Percentiles rank a stretch among this genome's conserved stretches.
Evolutionary conservation across 2,888 invertebrate genomes (phyloP).

Genomic region (Pterostichus madidus): DNA sequence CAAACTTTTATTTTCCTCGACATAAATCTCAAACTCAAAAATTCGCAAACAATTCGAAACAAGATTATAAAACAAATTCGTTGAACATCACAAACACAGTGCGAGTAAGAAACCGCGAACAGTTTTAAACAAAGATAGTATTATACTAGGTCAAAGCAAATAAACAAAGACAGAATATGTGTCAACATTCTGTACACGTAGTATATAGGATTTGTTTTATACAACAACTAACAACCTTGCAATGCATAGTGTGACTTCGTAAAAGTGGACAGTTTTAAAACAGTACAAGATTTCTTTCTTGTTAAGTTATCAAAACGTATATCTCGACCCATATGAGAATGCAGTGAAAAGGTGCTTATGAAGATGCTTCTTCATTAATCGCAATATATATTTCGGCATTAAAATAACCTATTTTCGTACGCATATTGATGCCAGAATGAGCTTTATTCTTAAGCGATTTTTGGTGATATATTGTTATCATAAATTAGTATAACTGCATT

Average conservation of each 20-base stretch:
- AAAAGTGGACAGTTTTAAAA: not conserved
- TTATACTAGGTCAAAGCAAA: slow-evolving; percentile 4
- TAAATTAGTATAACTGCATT: too few relatives aligned
- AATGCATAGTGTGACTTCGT: not conserved
- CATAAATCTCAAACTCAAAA: slow-evolving; percentile 42
- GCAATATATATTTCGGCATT: too few relatives aligned
- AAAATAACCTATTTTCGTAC: too few relatives aligned
- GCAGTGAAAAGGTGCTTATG: too few relatives aligned
- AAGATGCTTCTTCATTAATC: too few relatives aligned
- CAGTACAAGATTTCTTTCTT: too few relatives aligned
- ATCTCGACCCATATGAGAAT: too few relatives aligned
- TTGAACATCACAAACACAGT: not conserved
- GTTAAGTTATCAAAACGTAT: too few relatives aligned
- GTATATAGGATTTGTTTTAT: slow-evolving; percentile 76
- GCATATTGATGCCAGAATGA: too few relatives aligned
- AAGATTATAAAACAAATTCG: slow-evolving; percentile 37
- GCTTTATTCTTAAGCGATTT: too few relatives aligned
- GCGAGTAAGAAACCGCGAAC: slow-evolving; percentile 4
- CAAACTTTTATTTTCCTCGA: slow-evolving; percentile 19
- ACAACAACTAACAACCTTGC: slow-evolving; percentile 72
- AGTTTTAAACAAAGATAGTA: slow-evolving; percentile 23
- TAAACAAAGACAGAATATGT: slow-evolving; percentile 37
- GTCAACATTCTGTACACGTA: slow-evolving; percentile 34
- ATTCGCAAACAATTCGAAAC: slow-evolving; percentile 34
- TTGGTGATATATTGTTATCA: too few relatives aligned